Conservation (phyloP, 2,797 vertebrate species). For the Spondyliosoma cantharus region DNA sequence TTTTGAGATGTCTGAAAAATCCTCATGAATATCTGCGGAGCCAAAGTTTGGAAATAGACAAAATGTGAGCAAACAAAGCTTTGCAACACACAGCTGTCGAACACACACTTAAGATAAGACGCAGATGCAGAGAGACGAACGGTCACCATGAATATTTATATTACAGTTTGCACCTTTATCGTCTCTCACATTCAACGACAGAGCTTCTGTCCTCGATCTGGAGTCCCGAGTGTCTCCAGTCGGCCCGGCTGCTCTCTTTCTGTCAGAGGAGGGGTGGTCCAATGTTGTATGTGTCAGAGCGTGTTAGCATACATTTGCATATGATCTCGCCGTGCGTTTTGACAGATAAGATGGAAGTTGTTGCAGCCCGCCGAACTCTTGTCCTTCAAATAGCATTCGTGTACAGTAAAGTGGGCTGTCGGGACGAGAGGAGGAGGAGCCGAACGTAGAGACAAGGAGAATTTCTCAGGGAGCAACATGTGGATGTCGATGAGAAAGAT, state of each 20-base stretch:
- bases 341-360: conserved; percentile 61
- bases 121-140: conserved; percentile 4
- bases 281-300: conserved; percentile 3
- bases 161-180: conserved; percentile 16
- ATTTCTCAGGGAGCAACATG: no score
- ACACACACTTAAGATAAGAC: background rate
- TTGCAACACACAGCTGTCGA: background rate
- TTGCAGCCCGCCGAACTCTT: conserved; percentile 40
- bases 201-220: conserved; percentile 29
- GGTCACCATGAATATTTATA: conserved; percentile 12
- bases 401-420: conserved; percentile 59
- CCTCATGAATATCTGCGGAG: background rate
- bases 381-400: conserved; percentile 73
- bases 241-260: conserved; percentile 64
- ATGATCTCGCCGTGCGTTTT: background rate
- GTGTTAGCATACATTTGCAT: conserved; percentile 65
- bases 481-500: no score
- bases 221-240: conserved; percentile 31
- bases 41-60: no score
- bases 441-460: background rate
- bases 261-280: conserved; percentile 61
- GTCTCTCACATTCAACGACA: conserved; percentile 16
- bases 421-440: conserved; percentile 12
- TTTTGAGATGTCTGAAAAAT: background rate
- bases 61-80: background rate